These are phyloP conservation scores for Leptobrachium leishanense DNA, from an alignment of 2,113 vertebrate species.

Conservation along the genomic window DNA sequence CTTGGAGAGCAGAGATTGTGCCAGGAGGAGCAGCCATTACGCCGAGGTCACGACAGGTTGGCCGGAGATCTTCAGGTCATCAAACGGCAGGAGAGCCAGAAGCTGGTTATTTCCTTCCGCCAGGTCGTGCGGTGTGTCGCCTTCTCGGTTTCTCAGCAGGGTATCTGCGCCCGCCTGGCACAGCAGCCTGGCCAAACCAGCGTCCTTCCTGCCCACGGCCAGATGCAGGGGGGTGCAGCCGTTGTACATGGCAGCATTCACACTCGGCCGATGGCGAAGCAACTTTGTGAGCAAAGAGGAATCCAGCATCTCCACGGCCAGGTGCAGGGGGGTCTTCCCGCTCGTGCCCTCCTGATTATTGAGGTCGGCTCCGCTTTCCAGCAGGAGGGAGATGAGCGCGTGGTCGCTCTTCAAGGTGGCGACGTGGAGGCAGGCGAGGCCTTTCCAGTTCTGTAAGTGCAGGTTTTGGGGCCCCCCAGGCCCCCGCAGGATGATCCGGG, in stretches of 20 bases:
- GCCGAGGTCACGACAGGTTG: constrained; percentile 80
- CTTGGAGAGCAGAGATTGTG: not conserved
- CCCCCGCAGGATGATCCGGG: constrained; percentile 60
- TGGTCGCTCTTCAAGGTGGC: constrained; percentile 65
- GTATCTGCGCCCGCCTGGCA: constrained; percentile 87
- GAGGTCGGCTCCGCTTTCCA: constrained; percentile 66
- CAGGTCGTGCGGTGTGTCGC: constrained; percentile 92
- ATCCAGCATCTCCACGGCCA: constrained; percentile 89
- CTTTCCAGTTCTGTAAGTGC: constrained; percentile 78
- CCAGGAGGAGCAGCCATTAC: constrained; percentile 53
- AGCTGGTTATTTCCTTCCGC: constrained; percentile 88
- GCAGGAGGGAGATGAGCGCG: constrained; percentile 65
- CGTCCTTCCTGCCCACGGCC: constrained; percentile 84
- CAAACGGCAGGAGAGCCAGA: constrained; percentile 89
- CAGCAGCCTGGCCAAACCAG: constrained; percentile 77
- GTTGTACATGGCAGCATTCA: constrained; percentile 90
- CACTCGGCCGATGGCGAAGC: constrained; percentile 73
- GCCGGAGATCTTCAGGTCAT: constrained; percentile 94
- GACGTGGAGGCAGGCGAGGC: constrained; percentile 67
- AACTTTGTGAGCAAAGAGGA: constrained; percentile 73
- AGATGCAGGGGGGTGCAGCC: constrained; percentile 93
- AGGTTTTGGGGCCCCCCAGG: constrained; percentile 60
- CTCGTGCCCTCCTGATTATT: constrained; percentile 90
- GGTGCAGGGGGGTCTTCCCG: constrained; percentile 86
- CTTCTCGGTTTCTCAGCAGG: constrained; percentile 89